Evolutionary conservation across 2,797 vertebrate genomes (phyloP), one percentile per base, ranked within the genome.

Genomic region (Podarcis lilfordi): DNA sequence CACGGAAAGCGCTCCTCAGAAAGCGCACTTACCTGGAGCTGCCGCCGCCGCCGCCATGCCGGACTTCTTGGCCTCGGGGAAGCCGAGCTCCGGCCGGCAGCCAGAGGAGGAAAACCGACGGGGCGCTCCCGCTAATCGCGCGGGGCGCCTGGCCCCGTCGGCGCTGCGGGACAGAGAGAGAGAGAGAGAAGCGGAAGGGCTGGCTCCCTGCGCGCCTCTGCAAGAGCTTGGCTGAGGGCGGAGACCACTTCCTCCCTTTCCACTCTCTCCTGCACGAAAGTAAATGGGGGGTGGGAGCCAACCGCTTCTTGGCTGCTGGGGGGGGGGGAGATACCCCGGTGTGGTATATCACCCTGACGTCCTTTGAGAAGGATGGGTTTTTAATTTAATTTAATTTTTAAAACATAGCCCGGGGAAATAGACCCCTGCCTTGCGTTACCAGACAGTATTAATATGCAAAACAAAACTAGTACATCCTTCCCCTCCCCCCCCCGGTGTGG

Each of bases 221-320:
- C 59, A 2, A 81, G 59, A 29, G 80, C 1, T n/a, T 9, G 69
- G 21, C 55, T 8, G 37, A 69, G 64, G 72, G 64, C 61, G 64
- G 25, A 61, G 81, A 78, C 10, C 80, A 71, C 81, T 88, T 88
- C 87, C 81, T 83, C 32, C 80, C n/a, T 45, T 79, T 86, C 85
- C 85, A 50, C 85, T 82, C 50, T 43, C 40, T 61, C 50, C 45
- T n/a, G 45, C 10, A n/a, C 5, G 35, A 29, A 43, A 59, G 17
- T 25, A 2, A 6, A 8, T 2, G 9, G 17, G 3, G 29, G 77
- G n/a, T 50, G 69, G 69, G 25, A n/a, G 69, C 68, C 29, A 69
- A 69, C n/a, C 10, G 10, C 10, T 29, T n/a, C 68, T 5, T 3
- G 50, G 50, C 1, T 11, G 45, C 2, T 2, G 43, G 50, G 11